These are phyloP conservation scores for Noturus placidus DNA, from an alignment of 2,113 vertebrate genomes.

Conservation along the genomic window DNA sequence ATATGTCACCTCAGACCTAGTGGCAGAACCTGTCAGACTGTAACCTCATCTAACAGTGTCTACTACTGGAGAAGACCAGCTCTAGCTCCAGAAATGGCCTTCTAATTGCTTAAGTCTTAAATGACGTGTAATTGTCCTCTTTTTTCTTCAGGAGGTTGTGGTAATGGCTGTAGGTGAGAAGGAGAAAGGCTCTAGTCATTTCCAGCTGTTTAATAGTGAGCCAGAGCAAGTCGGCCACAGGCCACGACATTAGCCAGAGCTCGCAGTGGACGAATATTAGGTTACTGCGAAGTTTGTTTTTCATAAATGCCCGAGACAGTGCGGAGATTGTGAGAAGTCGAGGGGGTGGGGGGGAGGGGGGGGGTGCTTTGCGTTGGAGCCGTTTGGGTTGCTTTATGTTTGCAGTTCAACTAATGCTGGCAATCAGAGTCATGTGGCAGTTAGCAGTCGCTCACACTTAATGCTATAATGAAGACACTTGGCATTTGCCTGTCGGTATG, in stretches of 20 bases:
- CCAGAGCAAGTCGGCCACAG: constrained; percentile 36
- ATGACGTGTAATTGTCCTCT: constrained; percentile 79
- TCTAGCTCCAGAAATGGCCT: constrained; percentile 71
- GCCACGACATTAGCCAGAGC: constrained; percentile 49
- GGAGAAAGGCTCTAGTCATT: constrained; percentile 68
- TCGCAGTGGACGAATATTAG: constrained; percentile 43
- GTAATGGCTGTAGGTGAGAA: constrained; percentile 62
- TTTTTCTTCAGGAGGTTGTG: constrained; percentile 68
- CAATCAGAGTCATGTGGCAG: constrained; percentile 26
- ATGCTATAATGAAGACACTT: constrained; percentile 34
- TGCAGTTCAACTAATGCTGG: constrained; percentile 38
- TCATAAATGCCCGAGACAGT: constrained; percentile 49
- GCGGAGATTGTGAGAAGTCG: constrained; percentile 34
- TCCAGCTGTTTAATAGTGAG: constrained; percentile 70
- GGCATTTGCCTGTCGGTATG: constrained; percentile 24
- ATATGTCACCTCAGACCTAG: constrained; percentile 25
- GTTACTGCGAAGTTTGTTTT: constrained; percentile 50
- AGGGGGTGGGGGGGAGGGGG: constrained; percentile 16
- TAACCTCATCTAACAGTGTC: constrained; percentile 52
- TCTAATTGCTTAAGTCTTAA: constrained; percentile 81
- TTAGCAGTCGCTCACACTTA: constrained; percentile 29
- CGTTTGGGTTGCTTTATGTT: constrained; percentile 24
- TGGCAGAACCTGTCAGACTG: constrained; percentile 74
- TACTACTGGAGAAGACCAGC: constrained; percentile 66
- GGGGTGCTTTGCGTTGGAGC: constrained; percentile 42